Conservation (phyloP, 2,797 vertebrate species). For the Crocidura indochinensis region DNA sequence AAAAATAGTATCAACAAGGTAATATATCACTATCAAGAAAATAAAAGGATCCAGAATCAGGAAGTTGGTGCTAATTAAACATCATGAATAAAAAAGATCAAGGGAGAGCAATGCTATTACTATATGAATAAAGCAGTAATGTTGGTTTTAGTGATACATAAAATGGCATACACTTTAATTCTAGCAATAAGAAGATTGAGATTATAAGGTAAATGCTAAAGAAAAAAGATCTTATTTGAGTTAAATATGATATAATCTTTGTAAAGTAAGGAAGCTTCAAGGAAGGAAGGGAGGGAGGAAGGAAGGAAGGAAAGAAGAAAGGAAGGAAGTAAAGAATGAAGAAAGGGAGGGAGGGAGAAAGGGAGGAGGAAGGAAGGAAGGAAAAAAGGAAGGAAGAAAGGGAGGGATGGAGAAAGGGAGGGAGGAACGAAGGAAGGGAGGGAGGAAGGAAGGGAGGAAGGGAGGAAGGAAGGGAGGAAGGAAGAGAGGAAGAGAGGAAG, state of each 20-base stretch:
- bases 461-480: background rate
- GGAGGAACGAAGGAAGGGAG: background rate
- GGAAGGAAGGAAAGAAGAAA: background rate
- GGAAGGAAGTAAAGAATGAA: background rate
- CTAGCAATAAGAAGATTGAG: background rate
- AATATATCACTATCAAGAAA: background rate
- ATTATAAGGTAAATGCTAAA: background rate
- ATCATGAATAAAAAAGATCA: background rate
- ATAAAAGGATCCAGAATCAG: background rate
- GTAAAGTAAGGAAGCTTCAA: background rate
- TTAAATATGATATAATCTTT: background rate
- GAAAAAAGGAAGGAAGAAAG: background rate
- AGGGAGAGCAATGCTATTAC: background rate
- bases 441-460: too few species aligned
- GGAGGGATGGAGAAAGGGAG: background rate
- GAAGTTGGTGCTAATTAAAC: background rate
- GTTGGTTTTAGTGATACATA: background rate
- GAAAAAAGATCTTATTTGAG: constrained; percentile 34
- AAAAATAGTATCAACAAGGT: background rate
- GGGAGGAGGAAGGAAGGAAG: background rate
- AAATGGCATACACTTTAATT: background rate
- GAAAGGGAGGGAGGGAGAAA: background rate
- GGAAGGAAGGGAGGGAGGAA: background rate
- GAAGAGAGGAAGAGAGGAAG: background rate
- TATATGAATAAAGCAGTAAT: background rate